phyloP scores from a whole-genome alignment of 2,797 vertebrate species.

The Protosalanx chinensis region DNA sequence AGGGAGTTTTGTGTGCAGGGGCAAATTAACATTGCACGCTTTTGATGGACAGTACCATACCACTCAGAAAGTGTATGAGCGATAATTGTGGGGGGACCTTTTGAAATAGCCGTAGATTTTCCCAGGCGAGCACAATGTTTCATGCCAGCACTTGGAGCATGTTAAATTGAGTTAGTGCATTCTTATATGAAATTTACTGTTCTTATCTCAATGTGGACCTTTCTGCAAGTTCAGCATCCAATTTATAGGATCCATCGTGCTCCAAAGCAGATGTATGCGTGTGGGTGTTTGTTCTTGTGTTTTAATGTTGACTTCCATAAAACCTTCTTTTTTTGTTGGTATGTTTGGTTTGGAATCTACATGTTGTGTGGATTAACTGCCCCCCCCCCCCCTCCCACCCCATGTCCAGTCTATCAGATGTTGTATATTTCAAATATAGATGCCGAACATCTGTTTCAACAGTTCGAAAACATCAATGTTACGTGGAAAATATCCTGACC shows the following conservation, averaged over 20 bases:
- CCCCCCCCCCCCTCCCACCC: constrained; percentile 45
- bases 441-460: not conserved
- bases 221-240: constrained; percentile 45
- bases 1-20: constrained; percentile 17
- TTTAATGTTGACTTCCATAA: not conserved
- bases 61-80: not conserved
- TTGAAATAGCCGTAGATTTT: constrained; percentile 4
- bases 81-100: constrained; percentile 5
- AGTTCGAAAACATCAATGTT: not conserved
- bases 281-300: constrained; percentile 12
- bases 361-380: constrained; percentile 58
- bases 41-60: not conserved
- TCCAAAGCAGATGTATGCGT: constrained; percentile 5
- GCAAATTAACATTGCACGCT: constrained; percentile 22
- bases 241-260: constrained; percentile 42
- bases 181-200: constrained; percentile 32
- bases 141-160: not conserved
- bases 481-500: constrained; percentile 36
- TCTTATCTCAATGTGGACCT: constrained; percentile 28
- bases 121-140: constrained; percentile 17
- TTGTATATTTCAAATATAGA: not conserved
- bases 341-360: constrained; percentile 59
- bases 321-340: constrained; percentile 34
- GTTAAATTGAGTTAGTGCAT: constrained; percentile 30
- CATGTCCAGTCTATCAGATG: too few relatives aligned